Evolutionary conservation across 2,888 invertebrate species (phyloP), one percentile per base, ranked within the genome.

Genomic region (Cetonia aurata): DNA sequence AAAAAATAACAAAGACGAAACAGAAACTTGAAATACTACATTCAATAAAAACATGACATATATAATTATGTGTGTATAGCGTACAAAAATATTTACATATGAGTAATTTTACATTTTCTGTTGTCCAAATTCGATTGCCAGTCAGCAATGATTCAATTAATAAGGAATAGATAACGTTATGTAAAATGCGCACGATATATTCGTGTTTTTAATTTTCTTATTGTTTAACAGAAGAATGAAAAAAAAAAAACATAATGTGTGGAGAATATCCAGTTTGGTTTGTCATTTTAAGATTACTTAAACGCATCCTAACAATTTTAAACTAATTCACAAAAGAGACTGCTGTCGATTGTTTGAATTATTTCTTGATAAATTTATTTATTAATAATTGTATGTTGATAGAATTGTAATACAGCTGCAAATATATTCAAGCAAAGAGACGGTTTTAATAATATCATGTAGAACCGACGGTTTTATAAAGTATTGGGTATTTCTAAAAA

Each of bases 61-160:
- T n/a, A n/a, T n/a, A n/a, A n/a, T n/a, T 53, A 53, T 31, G 37
- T 56, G 37, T 57, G 57, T 57, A 57, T 57, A 42, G 57, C 41
- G 17, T 56, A 66, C 46, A 66, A 70, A 70, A 56, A 70, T 70
- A 66, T 62, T 69, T 69, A 62, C 69, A 69, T 42, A 9, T 62
- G 69, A 69, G 69, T 69, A 62, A 53, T 59, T 69, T 62, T 15
- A 68, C 46, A 55, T 59, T 46, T 69, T 44, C 6, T 56, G 25
- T 44, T 12, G 19, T 52, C 50, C 50, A 65, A 65, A 65, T 65
- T 50, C 62, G 52, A 65, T 50, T 46, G 33, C 13, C 31, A 37
- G 50, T 65, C 50, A 46, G 46, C 60, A 50, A 65, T 65, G 17
- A 50, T 33, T 59, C n/a, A 15, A 42, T 12, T 13, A 42, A 42